phyloP scores from a whole-genome alignment of 2,888 invertebrate genomes.

The Cyaniris semiargus region DNA sequence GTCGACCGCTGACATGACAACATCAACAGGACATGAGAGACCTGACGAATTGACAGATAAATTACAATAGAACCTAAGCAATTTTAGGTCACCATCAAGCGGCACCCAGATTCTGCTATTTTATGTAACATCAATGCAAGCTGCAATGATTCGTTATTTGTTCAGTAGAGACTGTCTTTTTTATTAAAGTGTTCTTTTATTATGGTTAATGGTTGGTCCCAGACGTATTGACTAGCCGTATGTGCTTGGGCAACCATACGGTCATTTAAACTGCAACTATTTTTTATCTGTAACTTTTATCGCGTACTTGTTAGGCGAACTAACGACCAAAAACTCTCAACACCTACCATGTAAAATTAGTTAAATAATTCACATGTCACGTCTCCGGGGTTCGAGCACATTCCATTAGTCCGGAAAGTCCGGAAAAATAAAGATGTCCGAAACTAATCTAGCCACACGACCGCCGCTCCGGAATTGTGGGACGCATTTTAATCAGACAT shows the following conservation, averaged over 20 bases:
- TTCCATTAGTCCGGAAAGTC: conserved; percentile 48
- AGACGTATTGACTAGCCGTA: no score
- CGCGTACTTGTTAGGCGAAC: neutral
- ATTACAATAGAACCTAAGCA: neutral
- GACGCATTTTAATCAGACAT: conserved; percentile 74
- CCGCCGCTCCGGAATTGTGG: conserved; percentile 50
- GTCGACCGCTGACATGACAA: neutral
- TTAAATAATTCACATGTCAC: conserved; percentile 47
- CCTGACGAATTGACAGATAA: neutral
- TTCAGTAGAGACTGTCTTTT: no score
- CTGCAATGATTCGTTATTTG: no score
- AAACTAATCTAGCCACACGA: conserved; percentile 73
- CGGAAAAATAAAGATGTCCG: conserved; percentile 64
- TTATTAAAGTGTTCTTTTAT: neutral
- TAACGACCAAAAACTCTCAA: neutral
- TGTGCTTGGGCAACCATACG: no score
- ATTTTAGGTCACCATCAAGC: neutral
- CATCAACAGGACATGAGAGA: neutral
- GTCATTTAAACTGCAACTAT: no score
- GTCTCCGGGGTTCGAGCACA: conserved; percentile 47
- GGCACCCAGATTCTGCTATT: neutral
- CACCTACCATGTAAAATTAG: conserved; percentile 4
- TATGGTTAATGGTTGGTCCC: no score
- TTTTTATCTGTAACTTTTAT: neutral
- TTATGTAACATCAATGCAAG: neutral